Percentiles rank a stretch among this genome's conserved stretches.
These are phyloP conservation scores for Ramazzottius varieornatus DNA, from an alignment of 2,888 invertebrate genomes.

Conservation along the genomic window DNA sequence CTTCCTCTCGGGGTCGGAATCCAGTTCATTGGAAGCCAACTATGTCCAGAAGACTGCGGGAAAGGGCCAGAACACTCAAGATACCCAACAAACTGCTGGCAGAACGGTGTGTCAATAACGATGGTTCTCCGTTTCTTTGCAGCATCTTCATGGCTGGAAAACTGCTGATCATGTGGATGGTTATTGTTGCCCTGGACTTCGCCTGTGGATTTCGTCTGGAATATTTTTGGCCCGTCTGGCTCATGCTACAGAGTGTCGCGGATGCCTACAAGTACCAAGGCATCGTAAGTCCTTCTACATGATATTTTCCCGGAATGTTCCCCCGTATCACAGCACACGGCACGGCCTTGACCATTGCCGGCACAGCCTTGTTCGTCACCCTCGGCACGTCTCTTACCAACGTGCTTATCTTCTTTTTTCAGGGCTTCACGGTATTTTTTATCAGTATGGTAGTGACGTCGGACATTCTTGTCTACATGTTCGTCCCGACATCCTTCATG, in stretches of 20 bases:
- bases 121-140: slow-evolving; percentile 27
- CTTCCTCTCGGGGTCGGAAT: too few species aligned
- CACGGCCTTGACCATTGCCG: too few species aligned
- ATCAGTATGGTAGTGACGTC: slow-evolving; percentile 89
- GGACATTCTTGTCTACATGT: slow-evolving; percentile 93
- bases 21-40: too few species aligned
- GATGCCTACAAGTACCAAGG: slow-evolving; percentile 96
- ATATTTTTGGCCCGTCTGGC: slow-evolving; percentile 95
- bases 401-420: too few species aligned
- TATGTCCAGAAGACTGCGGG: too few species aligned
- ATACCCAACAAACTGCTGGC: neutral
- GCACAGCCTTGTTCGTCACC: too few species aligned
- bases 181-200: slow-evolving; percentile 79
- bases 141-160: slow-evolving; percentile 80
- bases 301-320: too few species aligned
- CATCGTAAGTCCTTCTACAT: slow-evolving; percentile 41
- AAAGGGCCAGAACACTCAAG: neutral
- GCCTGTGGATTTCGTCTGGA: slow-evolving; percentile 94
- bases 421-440: slow-evolving; percentile 93
- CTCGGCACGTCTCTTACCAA: too few species aligned
- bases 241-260: slow-evolving; percentile 72
- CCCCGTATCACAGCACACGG: too few species aligned
- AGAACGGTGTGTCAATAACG: neutral
- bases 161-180: slow-evolving; percentile 75
- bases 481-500: slow-evolving; percentile 89